Evolutionary conservation across 2,888 invertebrate genomes (phyloP), one percentile per base, ranked within the genome.

Genomic region (Acrobasis suavella): DNA sequence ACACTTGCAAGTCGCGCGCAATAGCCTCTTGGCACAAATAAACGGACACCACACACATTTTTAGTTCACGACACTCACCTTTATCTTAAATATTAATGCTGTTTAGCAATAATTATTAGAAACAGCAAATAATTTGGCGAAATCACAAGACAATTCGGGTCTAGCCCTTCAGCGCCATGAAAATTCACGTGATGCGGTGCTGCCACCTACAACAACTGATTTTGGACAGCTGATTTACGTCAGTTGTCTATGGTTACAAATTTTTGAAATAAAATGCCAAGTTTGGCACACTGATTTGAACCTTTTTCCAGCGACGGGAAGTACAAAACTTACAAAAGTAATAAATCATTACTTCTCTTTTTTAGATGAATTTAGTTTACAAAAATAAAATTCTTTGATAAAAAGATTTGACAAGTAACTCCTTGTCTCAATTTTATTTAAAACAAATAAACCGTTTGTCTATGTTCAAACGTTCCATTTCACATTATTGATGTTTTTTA

Each of bases 101-200:
- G 91, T 92, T 90, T 87, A 82, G 79, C 75, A 87, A 76, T 86
- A 86, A 86, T 83, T 86, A 84, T 79, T 76, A 72, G 80, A 88
- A 90, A 91, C 91, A 92, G 91, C 90, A 80, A 83, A 86, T 84
- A 86, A 87, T 88, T 90, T 86, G 86, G 85, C 84, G 89, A 89
- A 93, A 92, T 92, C 92, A 93, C 92, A 92, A 92, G 92, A 92
- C 92, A 89, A 88, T 85, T 87, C 89, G 92, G 91, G 91, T 83
- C 90, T 87, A 90, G 90, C 91, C 92, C 93, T 88, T 89, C 89
- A 89, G 85, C 91, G 93, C 93, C 93, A 91, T 93, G 91, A 93
- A 92, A 92, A 93, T 93, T 94, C 94, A 94, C 94, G 94, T 94
- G 94, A 94, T 91, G 90, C 92, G 79, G 93, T 93, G 93, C 92